phyloP scores from a whole-genome alignment of 2,888 invertebrate species.

The Drosophila rubida region DNA sequence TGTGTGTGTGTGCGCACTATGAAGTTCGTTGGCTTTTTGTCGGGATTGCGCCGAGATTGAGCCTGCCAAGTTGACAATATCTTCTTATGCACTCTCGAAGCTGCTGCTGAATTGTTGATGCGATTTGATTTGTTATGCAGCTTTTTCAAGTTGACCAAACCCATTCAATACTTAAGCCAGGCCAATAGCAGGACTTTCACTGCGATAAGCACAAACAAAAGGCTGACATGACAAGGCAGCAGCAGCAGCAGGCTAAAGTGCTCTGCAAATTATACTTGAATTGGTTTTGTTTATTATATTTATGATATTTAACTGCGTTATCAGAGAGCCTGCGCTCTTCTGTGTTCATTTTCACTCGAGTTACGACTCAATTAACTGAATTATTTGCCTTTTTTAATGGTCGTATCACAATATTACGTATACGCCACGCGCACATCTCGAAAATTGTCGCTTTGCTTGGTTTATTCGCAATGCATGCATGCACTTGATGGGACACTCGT shows the following conservation, averaged over 20 bases:
- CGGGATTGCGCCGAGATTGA: conserved; percentile 26
- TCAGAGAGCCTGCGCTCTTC: no score
- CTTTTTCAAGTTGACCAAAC: conserved; percentile 48
- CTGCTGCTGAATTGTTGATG: conserved; percentile 71
- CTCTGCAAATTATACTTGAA: conserved; percentile 7
- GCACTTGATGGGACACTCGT: conserved; percentile 4
- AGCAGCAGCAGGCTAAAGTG: conserved; percentile 9
- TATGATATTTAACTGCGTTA: neutral
- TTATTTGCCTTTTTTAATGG: conserved; percentile 6
- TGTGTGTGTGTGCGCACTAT: conserved; percentile 12
- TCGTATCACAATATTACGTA: conserved; percentile 45
- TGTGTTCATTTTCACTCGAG: conserved; percentile 14
- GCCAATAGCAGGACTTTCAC: conserved; percentile 52
- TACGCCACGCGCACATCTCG: conserved; percentile 31
- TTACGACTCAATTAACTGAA: conserved; percentile 16
- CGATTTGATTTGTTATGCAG: conserved; percentile 69
- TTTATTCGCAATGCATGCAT: conserved; percentile 6
- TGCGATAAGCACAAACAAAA: conserved; percentile 43
- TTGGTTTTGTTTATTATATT: neutral
- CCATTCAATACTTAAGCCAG: conserved; percentile 40
- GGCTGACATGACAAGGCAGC: conserved; percentile 11
- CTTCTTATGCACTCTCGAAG: conserved; percentile 47
- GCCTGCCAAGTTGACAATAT: conserved; percentile 15
- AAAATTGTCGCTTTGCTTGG: conserved; percentile 7
- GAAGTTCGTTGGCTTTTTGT: conserved; percentile 39